Percentiles rank a stretch among this genome's conserved stretches.
These are phyloP conservation scores for Bos indicus DNA, from an alignment of 2,113 vertebrate species.

Conservation along the genomic window DNA sequence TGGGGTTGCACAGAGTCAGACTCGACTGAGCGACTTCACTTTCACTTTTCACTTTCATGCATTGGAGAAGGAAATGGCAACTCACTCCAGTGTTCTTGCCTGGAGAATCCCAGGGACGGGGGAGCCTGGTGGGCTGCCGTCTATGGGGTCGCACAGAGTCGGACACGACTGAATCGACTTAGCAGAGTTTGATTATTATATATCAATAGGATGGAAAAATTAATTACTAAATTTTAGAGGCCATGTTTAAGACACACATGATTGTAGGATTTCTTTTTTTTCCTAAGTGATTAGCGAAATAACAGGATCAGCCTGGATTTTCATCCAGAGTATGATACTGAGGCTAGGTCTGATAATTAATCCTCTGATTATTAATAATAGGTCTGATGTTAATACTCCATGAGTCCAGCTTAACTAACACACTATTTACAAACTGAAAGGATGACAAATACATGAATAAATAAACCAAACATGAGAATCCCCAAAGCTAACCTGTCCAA, in stretches of 20 bases:
- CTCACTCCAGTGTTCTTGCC: too few relatives aligned
- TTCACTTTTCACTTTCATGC: too few relatives aligned
- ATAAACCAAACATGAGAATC: neutral
- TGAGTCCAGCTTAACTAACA: neutral
- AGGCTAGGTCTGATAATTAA: neutral
- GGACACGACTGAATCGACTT: too few relatives aligned
- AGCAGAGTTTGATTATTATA: neutral
- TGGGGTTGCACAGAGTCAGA: too few relatives aligned
- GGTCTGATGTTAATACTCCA: neutral
- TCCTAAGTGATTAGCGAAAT: neutral
- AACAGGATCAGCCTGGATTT: neutral
- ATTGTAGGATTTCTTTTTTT: neutral
- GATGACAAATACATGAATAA: neutral
- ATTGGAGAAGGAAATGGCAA: too few relatives aligned
- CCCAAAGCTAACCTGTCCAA: neutral
- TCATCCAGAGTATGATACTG: neutral
- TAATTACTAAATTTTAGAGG: neutral
- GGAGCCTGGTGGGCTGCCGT: too few relatives aligned
- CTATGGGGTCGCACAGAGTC: too few relatives aligned
- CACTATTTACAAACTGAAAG: neutral
- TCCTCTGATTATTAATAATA: too few relatives aligned
- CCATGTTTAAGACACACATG: neutral
- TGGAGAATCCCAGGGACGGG: too few relatives aligned
- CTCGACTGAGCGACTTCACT: too few relatives aligned
- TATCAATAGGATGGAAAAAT: neutral